Conservation (phyloP, 1,140 invertebrate genomes). For the Gerris buenoi region DNA sequence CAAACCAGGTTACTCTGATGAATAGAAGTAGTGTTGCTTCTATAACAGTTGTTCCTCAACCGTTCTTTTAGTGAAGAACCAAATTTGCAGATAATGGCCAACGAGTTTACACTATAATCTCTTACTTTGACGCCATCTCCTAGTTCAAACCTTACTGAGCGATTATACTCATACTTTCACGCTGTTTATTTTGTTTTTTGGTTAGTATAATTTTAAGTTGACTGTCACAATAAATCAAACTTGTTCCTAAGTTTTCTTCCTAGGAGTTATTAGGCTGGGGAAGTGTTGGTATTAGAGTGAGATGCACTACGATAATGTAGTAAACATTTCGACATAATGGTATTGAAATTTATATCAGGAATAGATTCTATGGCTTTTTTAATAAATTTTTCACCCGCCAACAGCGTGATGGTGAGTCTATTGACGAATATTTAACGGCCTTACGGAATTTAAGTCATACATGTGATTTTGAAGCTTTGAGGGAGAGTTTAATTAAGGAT, state of each 20-base stretch:
- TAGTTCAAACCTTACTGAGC: neutral
- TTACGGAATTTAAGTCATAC: no score
- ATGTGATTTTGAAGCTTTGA: no score
- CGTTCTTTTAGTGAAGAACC: no score
- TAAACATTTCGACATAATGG: neutral
- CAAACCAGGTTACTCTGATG: no score
- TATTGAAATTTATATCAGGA: neutral
- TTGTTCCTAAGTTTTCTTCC: neutral
- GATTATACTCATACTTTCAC: neutral
- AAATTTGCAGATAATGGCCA: no score
- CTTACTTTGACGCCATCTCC: neutral
- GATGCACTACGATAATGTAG: neutral
- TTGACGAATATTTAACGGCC: no score
- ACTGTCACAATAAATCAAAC: neutral
- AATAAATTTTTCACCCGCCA: no score
- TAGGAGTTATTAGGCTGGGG: neutral
- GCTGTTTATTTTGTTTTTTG: neutral
- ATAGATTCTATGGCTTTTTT: neutral
- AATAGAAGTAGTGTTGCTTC: no score
- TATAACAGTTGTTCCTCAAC: no score
- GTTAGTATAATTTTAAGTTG: neutral
- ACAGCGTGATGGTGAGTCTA: no score
- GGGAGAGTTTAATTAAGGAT: no score
- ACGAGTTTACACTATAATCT: neutral
- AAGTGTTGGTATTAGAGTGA: neutral